Percentiles rank a stretch among this genome's conserved stretches.
Conservation (phyloP, 2,797 vertebrate genomes). For the Girardinus metallicus region DNA sequence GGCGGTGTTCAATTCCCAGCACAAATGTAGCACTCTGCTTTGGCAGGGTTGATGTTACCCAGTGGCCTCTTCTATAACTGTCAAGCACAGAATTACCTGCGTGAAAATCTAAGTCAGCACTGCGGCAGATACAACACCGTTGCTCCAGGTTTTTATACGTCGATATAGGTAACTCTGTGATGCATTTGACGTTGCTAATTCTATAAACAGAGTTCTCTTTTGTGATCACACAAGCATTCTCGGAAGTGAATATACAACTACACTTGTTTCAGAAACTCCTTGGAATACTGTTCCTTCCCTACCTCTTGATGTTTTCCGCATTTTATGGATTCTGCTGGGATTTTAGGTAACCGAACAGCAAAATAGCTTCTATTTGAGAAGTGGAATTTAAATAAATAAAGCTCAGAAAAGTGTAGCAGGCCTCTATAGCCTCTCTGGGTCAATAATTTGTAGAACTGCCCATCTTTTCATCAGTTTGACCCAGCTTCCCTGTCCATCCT, state of each 20-base stretch:
- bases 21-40: constrained; percentile 68
- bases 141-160: not conserved
- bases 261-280: too few relatives aligned
- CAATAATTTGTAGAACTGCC: too few relatives aligned
- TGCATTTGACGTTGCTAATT: not conserved
- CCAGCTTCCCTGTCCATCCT: not conserved
- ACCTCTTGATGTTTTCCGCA: too few relatives aligned
- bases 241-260: not conserved
- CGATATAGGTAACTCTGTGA: not conserved
- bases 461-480: not conserved
- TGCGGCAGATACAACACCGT: not conserved
- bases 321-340: too few relatives aligned
- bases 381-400: too few relatives aligned
- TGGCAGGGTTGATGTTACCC: constrained; percentile 55
- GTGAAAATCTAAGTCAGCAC: constrained; percentile 26
- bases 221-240: not conserved
- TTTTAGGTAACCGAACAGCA: too few relatives aligned
- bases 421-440: too few relatives aligned
- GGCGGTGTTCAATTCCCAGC: constrained; percentile 52
- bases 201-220: not conserved
- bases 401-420: too few relatives aligned
- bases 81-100: constrained; percentile 62
- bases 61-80: constrained; percentile 47
- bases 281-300: too few relatives aligned
- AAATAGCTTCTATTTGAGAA: too few relatives aligned